Percentiles rank a stretch among this genome's conserved stretches.
Evolutionary conservation across 2,797 vertebrate species (phyloP).

Genomic region (Urocyon cinereoargenteus): DNA sequence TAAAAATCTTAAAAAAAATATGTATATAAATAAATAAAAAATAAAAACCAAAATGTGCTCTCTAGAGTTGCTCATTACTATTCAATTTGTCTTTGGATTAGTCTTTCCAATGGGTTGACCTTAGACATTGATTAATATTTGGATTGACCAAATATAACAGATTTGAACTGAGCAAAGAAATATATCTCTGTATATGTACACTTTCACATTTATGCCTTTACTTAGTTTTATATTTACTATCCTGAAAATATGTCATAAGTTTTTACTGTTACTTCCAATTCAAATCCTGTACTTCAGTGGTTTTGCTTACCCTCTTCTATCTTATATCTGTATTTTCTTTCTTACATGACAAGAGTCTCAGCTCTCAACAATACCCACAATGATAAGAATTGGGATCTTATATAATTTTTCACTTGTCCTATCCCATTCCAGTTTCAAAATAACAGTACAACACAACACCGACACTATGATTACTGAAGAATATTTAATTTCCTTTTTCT

Average conservation of each 20-base stretch:
- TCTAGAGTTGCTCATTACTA: not conserved
- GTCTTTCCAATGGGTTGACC: not conserved
- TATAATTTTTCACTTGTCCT: not conserved
- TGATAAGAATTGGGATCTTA: not conserved
- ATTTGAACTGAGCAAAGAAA: not conserved
- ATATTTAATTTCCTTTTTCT: not conserved
- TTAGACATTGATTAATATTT: not conserved
- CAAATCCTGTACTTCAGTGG: not conserved
- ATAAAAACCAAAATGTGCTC: not conserved
- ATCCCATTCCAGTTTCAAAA: not conserved
- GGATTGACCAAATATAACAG: not conserved
- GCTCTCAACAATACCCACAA: not conserved
- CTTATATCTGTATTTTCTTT: not conserved
- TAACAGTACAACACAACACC: not conserved
- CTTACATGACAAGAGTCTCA: not conserved
- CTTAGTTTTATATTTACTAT: not conserved
- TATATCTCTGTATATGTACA: not conserved
- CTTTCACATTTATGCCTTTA: not conserved
- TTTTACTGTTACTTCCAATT: not conserved
- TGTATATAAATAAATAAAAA: too few relatives aligned
- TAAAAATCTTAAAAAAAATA: too few relatives aligned
- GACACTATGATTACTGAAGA: not conserved
- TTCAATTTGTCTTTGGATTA: not conserved
- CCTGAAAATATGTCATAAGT: not conserved
- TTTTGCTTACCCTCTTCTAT: not conserved